A percentile compares a stretch with the other conserved stretches of the same genome.
Evolutionary conservation across 2,888 invertebrate genomes (phyloP).

Genomic region (Agriopis marginaria): DNA sequence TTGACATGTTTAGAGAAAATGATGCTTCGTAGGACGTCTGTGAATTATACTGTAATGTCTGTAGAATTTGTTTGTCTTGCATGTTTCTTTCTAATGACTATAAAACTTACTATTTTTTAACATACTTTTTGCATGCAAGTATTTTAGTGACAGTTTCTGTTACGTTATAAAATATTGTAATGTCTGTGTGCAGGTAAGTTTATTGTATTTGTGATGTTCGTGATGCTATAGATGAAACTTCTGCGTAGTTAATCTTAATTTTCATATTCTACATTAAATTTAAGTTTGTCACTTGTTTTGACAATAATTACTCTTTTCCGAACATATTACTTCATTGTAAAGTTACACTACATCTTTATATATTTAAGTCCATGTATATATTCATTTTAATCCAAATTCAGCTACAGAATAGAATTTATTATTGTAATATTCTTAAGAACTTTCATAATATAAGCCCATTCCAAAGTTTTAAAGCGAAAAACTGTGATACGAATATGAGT

Average conservation of each 20-base stretch:
- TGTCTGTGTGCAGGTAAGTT: slow-evolving; percentile 24
- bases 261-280: not conserved
- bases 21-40: slow-evolving; percentile 39
- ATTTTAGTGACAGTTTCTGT: slow-evolving; percentile 15
- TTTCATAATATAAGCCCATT: not conserved
- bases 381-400: not conserved
- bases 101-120: not conserved
- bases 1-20: slow-evolving; percentile 42
- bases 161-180: not conserved
- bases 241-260: slow-evolving; percentile 7
- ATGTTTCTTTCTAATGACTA: slow-evolving; percentile 18
- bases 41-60: slow-evolving; percentile 22
- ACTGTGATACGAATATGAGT: slow-evolving; percentile 27
- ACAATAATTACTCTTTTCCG: not conserved
- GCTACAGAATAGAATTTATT: not conserved
- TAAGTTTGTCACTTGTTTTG: not conserved
- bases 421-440: not conserved
- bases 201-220: slow-evolving; percentile 15
- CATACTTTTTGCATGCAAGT: slow-evolving; percentile 30
- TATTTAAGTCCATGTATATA: not conserved
- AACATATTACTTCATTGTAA: not conserved
- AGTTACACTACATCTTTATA: not conserved
- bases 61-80: slow-evolving; percentile 25
- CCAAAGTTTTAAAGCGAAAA: not conserved
- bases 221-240: slow-evolving; percentile 7